phyloP scores from a whole-genome alignment of 2,888 invertebrate species.

The Drosophila cognata region DNA sequence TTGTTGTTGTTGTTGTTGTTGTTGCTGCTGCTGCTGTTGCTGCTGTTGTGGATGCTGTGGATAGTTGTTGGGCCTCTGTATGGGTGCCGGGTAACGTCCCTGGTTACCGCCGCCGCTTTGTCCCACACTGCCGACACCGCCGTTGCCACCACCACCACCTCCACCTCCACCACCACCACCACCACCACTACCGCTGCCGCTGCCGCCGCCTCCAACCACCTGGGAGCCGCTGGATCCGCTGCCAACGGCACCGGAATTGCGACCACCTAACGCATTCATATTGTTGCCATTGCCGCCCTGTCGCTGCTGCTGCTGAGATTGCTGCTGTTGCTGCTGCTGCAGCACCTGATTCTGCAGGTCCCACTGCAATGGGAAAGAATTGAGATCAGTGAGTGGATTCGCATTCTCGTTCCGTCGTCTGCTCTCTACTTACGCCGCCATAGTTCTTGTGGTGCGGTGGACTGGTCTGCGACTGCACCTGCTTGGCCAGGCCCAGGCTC shows the following conservation, averaged over 20 bases:
- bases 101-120: slow-evolving; percentile 77
- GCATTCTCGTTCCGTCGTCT: neutral
- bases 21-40: slow-evolving; percentile 74
- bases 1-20: slow-evolving; percentile 53
- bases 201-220: slow-evolving; percentile 54
- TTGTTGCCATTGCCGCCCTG: slow-evolving; percentile 72
- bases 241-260: slow-evolving; percentile 64
- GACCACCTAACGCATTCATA: slow-evolving; percentile 71
- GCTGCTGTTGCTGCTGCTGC: slow-evolving; percentile 85
- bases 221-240: slow-evolving; percentile 61
- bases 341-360: slow-evolving; percentile 82
- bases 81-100: slow-evolving; percentile 84
- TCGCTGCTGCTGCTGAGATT: slow-evolving; percentile 79
- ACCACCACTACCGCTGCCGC: slow-evolving; percentile 49
- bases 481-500: slow-evolving; percentile 84
- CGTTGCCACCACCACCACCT: slow-evolving; percentile 39
- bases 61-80: slow-evolving; percentile 85
- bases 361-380: slow-evolving; percentile 75
- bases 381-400: slow-evolving; percentile 10
- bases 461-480: slow-evolving; percentile 85
- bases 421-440: slow-evolving; percentile 82
- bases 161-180: neutral
- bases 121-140: slow-evolving; percentile 73
- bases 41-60: slow-evolving; percentile 83
- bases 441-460: slow-evolving; percentile 85